Percentiles rank a stretch among this genome's conserved stretches.
Evolutionary conservation across 2,888 invertebrate species (phyloP).

Genomic region (Ormyrus rosae): DNA sequence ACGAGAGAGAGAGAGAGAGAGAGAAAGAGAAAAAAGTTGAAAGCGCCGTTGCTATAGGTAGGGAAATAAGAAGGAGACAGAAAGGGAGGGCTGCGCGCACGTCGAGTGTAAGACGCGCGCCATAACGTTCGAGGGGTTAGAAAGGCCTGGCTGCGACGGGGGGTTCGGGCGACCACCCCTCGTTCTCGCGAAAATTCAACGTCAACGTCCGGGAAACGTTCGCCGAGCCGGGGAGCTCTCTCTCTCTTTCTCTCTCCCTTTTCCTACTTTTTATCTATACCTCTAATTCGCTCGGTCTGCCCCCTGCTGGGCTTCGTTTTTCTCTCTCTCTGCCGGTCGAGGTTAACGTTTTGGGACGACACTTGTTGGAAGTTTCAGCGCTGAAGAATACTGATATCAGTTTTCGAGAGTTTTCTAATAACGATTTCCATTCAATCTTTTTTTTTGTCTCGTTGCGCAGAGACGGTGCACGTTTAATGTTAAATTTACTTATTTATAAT

Average conservation of each 20-base stretch:
- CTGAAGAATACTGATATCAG: slow-evolving; percentile 15
- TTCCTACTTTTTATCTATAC: neutral
- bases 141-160: slow-evolving; percentile 59
- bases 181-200: slow-evolving; percentile 70
- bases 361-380: slow-evolving; percentile 30
- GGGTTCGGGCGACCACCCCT: slow-evolving; percentile 64
- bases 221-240: slow-evolving; percentile 13
- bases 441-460: neutral
- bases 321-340: slow-evolving; percentile 11
- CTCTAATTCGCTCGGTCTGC: neutral
- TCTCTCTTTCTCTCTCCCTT: neutral
- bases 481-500: too few species aligned
- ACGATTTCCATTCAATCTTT: neutral
- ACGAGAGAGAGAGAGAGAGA: slow-evolving; percentile 35
- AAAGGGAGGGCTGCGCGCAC: neutral
- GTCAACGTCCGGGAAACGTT: slow-evolving; percentile 70
- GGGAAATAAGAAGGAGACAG: slow-evolving; percentile 27
- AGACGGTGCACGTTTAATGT: too few species aligned
- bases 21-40: neutral
- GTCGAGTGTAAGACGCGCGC: slow-evolving; percentile 22
- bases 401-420: too few species aligned
- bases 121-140: neutral
- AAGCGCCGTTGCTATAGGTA: neutral
- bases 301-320: slow-evolving; percentile 7
- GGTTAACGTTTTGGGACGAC: slow-evolving; percentile 38